phyloP scores from a whole-genome alignment of 2,888 invertebrate genomes.

The Drosophila suboccidentalis region DNA sequence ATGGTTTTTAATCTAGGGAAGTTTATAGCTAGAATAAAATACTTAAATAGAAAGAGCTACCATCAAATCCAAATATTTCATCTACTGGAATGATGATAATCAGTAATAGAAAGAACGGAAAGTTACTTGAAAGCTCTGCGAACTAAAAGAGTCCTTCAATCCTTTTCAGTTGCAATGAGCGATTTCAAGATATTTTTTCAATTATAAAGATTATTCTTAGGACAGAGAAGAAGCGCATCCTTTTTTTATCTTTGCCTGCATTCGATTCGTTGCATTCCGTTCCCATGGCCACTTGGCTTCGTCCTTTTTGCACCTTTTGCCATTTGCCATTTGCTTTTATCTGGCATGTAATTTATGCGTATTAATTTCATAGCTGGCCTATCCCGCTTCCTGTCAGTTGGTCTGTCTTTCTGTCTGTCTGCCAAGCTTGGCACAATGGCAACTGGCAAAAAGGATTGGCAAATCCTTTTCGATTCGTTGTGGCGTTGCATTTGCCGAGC shows the following conservation, averaged over 20 bases:
- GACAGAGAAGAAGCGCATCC: conserved; percentile 4
- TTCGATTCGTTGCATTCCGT: conserved; percentile 19
- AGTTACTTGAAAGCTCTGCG: not conserved
- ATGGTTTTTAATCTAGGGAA: not conserved
- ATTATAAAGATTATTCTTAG: conserved; percentile 9
- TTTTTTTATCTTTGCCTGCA: conserved; percentile 28
- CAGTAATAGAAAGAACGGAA: too few species aligned
- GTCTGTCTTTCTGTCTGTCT: conserved; percentile 9
- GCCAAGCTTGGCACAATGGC: conserved; percentile 47
- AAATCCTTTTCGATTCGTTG: conserved; percentile 53
- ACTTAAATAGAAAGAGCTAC: not conserved
- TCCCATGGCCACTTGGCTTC: conserved; percentile 44
- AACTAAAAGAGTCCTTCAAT: not conserved
- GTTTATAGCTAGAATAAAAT: too few species aligned
- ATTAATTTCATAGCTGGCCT: conserved; percentile 77
- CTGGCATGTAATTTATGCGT: conserved; percentile 76
- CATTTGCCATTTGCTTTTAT: conserved; percentile 26
- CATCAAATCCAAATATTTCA: not conserved
- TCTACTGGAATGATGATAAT: too few species aligned
- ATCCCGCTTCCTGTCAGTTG: conserved; percentile 75
- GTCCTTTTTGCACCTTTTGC: conserved; percentile 12
- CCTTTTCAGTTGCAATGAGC: too few species aligned
- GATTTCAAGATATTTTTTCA: conserved; percentile 4
- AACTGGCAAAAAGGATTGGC: conserved; percentile 18
- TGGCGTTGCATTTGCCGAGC: conserved; percentile 52